Percentiles rank a stretch among this genome's conserved stretches.
These are phyloP conservation scores for Trichoplusia ni DNA, from an alignment of 1,140 invertebrate genomes.

Conservation along the genomic window DNA sequence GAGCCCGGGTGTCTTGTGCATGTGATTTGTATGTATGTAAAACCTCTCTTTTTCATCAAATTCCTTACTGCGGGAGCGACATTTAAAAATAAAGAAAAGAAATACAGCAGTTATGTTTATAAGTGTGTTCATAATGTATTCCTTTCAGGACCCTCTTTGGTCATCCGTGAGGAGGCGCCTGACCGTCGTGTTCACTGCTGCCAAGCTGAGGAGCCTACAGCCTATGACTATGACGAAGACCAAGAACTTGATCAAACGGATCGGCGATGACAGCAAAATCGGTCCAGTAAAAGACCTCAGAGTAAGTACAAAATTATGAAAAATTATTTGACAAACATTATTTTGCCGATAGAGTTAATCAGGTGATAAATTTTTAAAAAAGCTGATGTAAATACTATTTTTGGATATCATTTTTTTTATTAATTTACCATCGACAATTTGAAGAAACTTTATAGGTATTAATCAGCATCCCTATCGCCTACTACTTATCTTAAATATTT, in stretches of 20 bases:
- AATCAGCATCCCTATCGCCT: not conserved
- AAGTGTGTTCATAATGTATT: too few species aligned
- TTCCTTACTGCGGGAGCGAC: too few species aligned
- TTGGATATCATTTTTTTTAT: not conserved
- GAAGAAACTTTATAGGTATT: not conserved
- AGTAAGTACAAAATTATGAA: conserved; percentile 35
- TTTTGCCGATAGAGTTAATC: too few species aligned
- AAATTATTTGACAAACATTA: too few species aligned
- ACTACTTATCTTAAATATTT: too few species aligned
- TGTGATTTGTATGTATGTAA: too few species aligned
- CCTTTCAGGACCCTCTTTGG: conserved; percentile 40
- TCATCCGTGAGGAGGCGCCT: conserved; percentile 28
- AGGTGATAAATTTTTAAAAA: too few species aligned
- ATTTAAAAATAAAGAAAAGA: too few species aligned
- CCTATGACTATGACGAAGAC: conserved; percentile 7
- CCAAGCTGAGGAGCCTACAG: conserved; percentile 29
- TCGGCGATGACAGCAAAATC: conserved; percentile 1
- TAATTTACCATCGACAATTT: not conserved
- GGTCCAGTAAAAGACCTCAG: conserved; percentile 38
- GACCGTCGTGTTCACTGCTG: conserved; percentile 34
- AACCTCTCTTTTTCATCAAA: too few species aligned
- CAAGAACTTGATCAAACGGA: conserved; percentile 23
- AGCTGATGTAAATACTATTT: too few species aligned
- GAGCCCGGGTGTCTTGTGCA: too few species aligned
- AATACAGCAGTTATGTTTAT: too few species aligned